Base-by-base conservation (phyloP, 2,888 invertebrate species). In the Belgica antarctica region DNA sequence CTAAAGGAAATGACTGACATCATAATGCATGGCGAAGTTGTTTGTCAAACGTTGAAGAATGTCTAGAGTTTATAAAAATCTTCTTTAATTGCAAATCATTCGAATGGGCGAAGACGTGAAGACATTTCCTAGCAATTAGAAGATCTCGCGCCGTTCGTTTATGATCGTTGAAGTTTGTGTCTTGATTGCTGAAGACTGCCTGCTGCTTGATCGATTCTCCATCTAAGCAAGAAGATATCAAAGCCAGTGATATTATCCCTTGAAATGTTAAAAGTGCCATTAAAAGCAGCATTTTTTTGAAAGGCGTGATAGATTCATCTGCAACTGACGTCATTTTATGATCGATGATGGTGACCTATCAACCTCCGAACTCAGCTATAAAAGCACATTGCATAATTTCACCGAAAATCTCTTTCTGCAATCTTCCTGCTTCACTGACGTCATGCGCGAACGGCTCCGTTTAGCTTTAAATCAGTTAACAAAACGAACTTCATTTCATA, bases 1-100 rank as follows among this genome's bases (percentile, higher is more conserved):
- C 4, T 52, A 52, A 52, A 52, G 52, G 52, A 52, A 52, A 52
- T 52, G 52, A 52, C 52, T 52, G 52, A 52, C 52, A 52, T 52
- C 52, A 52, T n/a, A 52, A 52, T 52, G 52, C 52, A 52, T 52
- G 22, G 22, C 52, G 22, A n/a, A 46, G 46, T 10, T 15, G 2
- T 52, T 52, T 52, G 17, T 17, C 22, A n/a, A 22, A 31, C 34
- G 8, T 46, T 17, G 22, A 52, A 52, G 19, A 19, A 7, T 52
- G 19, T 22, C 17, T 52, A 8, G 52, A 52, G 8, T 52, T 8
- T 52, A 7, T 52, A 5, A 52, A 22, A 52, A 17, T 3, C n/a
- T n/a, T n/a, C n/a, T 52, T 52, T 59, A 59, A 24, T 24, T 27
- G 8, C 19, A 22, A 59, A 59, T 59, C 59, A 59, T 27, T 27